Conservation (phyloP, 2,888 invertebrate genomes). For the Pterobdella sp. region DNA sequence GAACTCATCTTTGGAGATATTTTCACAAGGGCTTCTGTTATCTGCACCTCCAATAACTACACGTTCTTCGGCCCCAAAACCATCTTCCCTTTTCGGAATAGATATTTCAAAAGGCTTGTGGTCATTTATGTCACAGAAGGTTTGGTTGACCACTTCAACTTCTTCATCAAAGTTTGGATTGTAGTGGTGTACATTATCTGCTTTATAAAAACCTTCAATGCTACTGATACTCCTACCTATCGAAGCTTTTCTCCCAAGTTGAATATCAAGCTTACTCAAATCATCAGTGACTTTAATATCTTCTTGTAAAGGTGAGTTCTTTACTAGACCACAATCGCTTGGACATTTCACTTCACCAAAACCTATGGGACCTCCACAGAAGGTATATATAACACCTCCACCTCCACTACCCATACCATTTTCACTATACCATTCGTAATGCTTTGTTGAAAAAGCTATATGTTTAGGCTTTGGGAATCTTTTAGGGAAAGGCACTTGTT, state of each 20-base stretch:
- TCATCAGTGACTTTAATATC: neutral
- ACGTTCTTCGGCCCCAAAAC: neutral
- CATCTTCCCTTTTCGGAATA: neutral
- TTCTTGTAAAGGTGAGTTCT: neutral
- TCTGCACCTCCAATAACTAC: neutral
- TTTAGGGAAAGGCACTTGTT: neutral
- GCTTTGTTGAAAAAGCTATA: constrained; percentile 4
- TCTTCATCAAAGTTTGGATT: neutral
- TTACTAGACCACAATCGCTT: neutral
- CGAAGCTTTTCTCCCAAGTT: neutral
- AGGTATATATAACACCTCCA: constrained; percentile 6
- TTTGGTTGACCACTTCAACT: constrained; percentile 1
- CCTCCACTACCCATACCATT: constrained; percentile 5
- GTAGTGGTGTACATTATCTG: constrained; percentile 7
- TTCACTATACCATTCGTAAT: constrained; percentile 7
- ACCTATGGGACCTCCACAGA: constrained; percentile 2
- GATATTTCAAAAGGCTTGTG: neutral
- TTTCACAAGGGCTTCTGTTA: no score
- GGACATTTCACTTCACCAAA: neutral
- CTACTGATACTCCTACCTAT: neutral
- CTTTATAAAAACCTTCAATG: neutral
- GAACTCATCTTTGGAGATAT: no score
- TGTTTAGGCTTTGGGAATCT: neutral
- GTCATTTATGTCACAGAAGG: neutral
- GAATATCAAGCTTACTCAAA: neutral